phyloP scores from a whole-genome alignment of 2,113 vertebrate species.

The Pogonocichla stellata region DNA sequence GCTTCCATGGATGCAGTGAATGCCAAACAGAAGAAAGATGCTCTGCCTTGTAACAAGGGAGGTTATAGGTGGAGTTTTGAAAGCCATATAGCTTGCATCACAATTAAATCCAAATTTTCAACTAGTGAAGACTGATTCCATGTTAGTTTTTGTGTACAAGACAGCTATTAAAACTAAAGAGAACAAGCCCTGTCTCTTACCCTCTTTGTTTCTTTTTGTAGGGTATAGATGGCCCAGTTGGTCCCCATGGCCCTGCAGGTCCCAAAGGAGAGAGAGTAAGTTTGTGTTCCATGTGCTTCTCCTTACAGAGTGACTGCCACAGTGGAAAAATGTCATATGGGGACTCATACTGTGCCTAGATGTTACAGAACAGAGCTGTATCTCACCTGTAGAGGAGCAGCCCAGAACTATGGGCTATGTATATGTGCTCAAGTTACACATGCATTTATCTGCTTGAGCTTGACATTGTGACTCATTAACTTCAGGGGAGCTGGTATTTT shows the following conservation, averaged over 20 bases:
- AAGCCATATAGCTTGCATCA: not conserved
- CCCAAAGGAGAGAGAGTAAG: conserved; percentile 98
- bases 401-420: not conserved
- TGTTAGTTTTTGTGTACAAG: not conserved
- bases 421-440: fast-evolving
- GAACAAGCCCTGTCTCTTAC: not conserved
- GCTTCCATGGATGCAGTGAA: not conserved
- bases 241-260: conserved; percentile 92
- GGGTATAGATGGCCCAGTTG: conserved; percentile 90
- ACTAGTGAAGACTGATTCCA: not conserved
- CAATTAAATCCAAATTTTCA: not conserved
- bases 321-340: not conserved
- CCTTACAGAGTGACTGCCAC: not conserved
- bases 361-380: not conserved
- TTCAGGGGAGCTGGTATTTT: not conserved
- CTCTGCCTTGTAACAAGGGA: not conserved
- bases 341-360: not conserved
- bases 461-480: not conserved
- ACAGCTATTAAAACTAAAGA: not conserved
- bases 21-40: not conserved
- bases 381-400: not conserved
- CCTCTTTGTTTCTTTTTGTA: conserved; percentile 50
- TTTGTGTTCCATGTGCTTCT: not conserved
- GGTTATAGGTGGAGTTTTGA: not conserved
- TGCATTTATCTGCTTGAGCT: not conserved